A percentile compares a stretch with the other conserved stretches of the same genome.
Conservation (phyloP, 2,888 invertebrate species). For the Eupelmus urozonus region DNA sequence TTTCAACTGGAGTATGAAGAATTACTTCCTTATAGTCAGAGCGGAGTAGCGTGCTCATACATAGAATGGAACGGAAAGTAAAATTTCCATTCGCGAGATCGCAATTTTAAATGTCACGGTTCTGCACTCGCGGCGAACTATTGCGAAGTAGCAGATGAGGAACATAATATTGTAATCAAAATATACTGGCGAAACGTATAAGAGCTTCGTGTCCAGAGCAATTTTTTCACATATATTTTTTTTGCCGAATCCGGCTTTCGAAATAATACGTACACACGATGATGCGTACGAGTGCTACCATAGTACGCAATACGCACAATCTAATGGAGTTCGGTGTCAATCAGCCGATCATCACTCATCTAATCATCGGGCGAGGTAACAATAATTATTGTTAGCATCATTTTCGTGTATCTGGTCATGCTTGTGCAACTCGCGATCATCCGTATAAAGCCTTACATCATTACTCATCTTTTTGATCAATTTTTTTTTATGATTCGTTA, state of each 20-base stretch:
- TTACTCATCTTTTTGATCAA: slow-evolving; percentile 22
- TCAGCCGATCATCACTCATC: slow-evolving; percentile 3
- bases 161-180: slow-evolving; percentile 2
- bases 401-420: background rate
- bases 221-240: background rate
- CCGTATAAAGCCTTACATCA: background rate
- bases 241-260: slow-evolving; percentile 1
- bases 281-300: too few species aligned
- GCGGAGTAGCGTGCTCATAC: background rate
- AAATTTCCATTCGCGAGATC: slow-evolving; percentile 26
- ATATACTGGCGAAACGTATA: background rate
- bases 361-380: slow-evolving; percentile 11
- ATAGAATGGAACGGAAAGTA: slow-evolving; percentile 3
- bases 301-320: background rate
- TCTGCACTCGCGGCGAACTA: background rate
- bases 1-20: slow-evolving; percentile 1
- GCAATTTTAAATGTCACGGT: slow-evolving; percentile 44
- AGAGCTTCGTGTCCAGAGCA: background rate
- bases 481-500: background rate
- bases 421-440: background rate
- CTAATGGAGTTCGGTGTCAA: slow-evolving; percentile 29
- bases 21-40: slow-evolving; percentile 33
- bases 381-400: slow-evolving; percentile 10
- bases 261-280: too few species aligned
- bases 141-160: slow-evolving; percentile 22